phyloP scores from a whole-genome alignment of 2,888 invertebrate genomes.

The Phalera bucephala region DNA sequence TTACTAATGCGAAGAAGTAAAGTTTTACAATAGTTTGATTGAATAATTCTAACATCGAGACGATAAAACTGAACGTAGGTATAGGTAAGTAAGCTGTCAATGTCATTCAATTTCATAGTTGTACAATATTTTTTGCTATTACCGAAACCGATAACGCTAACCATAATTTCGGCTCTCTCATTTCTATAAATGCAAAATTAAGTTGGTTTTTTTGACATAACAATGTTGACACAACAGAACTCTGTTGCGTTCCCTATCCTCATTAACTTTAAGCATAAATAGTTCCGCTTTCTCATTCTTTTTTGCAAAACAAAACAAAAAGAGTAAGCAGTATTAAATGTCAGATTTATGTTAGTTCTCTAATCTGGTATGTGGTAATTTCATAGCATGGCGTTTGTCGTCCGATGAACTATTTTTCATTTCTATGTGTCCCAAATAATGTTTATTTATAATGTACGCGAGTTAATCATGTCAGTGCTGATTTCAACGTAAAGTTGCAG shows the following conservation, averaged over 20 bases:
- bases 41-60: too few species aligned
- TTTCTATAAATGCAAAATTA: not conserved
- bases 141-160: too few species aligned
- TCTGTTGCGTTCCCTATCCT: not conserved
- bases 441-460: slow-evolving; percentile 65
- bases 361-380: slow-evolving; percentile 25
- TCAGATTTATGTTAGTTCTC: too few species aligned
- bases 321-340: too few species aligned
- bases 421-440: slow-evolving; percentile 59
- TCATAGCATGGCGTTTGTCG: slow-evolving; percentile 30
- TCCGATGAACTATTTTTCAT: slow-evolving; percentile 46
- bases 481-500: slow-evolving; percentile 47
- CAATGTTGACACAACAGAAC: not conserved
- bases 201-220: not conserved
- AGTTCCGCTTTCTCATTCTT: not conserved
- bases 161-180: too few species aligned
- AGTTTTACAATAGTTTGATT: too few species aligned
- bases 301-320: not conserved
- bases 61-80: too few species aligned
- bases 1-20: too few species aligned
- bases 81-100: too few species aligned
- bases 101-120: too few species aligned
- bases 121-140: too few species aligned
- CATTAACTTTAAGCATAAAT: not conserved
- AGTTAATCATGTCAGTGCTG: slow-evolving; percentile 58